Evolutionary conservation across 2,888 invertebrate genomes (phyloP), one percentile per base, ranked within the genome.

Genomic region (Sialis lutaria): DNA sequence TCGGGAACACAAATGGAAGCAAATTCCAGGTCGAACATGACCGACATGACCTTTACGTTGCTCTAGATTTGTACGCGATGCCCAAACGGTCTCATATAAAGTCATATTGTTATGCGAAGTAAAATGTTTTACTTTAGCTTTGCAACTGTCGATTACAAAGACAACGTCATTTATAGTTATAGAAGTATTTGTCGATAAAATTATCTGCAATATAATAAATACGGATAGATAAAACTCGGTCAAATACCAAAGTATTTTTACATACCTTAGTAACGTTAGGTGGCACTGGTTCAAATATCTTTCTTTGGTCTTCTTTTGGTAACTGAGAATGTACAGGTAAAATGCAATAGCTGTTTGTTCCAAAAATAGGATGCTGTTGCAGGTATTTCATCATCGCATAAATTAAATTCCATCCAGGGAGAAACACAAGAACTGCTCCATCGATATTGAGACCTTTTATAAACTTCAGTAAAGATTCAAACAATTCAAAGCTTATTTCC

Each of bases 21-120:
- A 92, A 57, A 85, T 86, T 2, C 97, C 98, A 0, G 89, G 82
- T 1, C 87, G 74, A 0, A 97, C 97, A 48, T 98, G 82, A 12
- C 98, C 98, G 3, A 97, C 97, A 30, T 97, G 77, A 0, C 93
- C 98, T 61, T 87, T 83, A 6, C 95, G 72, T 67, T 98, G 98
- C 63, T 93, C 91, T 50, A 97, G 66, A 67, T 96, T 97, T 0
- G 95, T 92, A 62, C 77, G 79, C 50, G 92, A 91, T 0, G 95
- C 95, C 90, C 90, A 91, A 1, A 88, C 93, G 0, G 96, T 96
- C 0, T 95, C 95, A 61, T 96, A 97, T 58, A 93, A 93, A 0
- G 96, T 96, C 84, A 98, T 89, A 64, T 98, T 97, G 65, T 97
- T 98, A 64, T 96, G 95, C 0, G 95, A 91, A 0, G 96, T 96